Conservation (phyloP, 2,888 invertebrate genomes). For the Mythimna ferrago region DNA sequence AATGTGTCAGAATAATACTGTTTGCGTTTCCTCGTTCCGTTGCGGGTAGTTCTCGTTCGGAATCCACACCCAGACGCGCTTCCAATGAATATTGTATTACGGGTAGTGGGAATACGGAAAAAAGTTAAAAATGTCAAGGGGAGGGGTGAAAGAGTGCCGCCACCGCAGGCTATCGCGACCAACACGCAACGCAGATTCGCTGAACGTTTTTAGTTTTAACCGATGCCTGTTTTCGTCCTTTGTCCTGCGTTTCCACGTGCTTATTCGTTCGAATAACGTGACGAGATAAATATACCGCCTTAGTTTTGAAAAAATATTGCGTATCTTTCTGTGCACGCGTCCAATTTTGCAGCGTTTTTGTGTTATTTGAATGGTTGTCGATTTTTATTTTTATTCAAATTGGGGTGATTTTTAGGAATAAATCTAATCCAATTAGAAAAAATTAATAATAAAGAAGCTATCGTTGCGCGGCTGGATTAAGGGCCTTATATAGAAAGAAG, state of each 20-base stretch:
- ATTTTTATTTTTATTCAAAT: constrained; percentile 16
- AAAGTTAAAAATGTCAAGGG: constrained; percentile 71
- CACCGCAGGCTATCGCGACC: constrained; percentile 67
- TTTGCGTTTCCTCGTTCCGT: constrained; percentile 72
- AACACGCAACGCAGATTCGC: constrained; percentile 68
- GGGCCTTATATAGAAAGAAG: no score
- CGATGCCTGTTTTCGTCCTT: constrained; percentile 70
- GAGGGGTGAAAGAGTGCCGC: constrained; percentile 62
- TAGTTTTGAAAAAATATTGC: constrained; percentile 62
- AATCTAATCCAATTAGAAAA: neutral
- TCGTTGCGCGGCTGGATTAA: no score
- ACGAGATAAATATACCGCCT: constrained; percentile 73
- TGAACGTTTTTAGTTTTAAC: constrained; percentile 73
- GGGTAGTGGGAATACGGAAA: constrained; percentile 71
- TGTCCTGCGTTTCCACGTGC: constrained; percentile 72
- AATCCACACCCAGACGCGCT: constrained; percentile 75
- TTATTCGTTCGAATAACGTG: constrained; percentile 74
- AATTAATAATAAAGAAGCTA: no score
- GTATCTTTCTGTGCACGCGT: constrained; percentile 57
- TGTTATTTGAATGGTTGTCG: constrained; percentile 21
- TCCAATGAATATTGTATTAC: constrained; percentile 80
- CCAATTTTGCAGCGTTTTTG: constrained; percentile 43
- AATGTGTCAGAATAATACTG: constrained; percentile 80
- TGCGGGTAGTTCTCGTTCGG: constrained; percentile 62
- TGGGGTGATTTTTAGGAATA: constrained; percentile 5